Conservation (phyloP, 2,888 invertebrate species). For the Ormyrus pomaceus region DNA sequence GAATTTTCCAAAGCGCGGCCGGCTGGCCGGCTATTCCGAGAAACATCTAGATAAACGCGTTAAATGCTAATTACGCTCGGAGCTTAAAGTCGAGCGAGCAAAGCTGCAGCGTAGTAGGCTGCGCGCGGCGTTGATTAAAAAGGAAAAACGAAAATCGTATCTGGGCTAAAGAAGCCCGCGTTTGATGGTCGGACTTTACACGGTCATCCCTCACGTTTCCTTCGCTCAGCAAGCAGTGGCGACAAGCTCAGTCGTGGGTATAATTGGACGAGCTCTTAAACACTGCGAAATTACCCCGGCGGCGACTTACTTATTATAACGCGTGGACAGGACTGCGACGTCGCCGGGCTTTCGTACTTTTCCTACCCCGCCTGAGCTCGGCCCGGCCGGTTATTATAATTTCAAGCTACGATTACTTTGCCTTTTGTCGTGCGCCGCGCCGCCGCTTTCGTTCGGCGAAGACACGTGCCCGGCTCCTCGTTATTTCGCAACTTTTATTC, state of each 20-base stretch:
- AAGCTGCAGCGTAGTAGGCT: not conserved
- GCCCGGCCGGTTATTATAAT: constrained; percentile 70
- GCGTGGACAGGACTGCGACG: constrained; percentile 58
- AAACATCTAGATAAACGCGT: constrained; percentile 31
- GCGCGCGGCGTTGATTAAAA: constrained; percentile 38
- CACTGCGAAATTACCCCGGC: constrained; percentile 69
- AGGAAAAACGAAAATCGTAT: constrained; percentile 28
- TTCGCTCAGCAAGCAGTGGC: constrained; percentile 57
- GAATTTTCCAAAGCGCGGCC: constrained; percentile 42
- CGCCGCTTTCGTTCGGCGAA: constrained; percentile 27
- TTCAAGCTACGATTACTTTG: constrained; percentile 72
- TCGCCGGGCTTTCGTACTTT: not conserved
- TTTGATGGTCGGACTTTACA: constrained; percentile 64
- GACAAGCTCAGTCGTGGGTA: constrained; percentile 68
- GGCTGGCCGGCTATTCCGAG: not conserved
- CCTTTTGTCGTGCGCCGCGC: constrained; percentile 67
- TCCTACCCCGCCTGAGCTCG: constrained; percentile 51
- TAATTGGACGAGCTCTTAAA: constrained; percentile 73
- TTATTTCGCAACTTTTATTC: constrained; percentile 66
- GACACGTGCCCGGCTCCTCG: constrained; percentile 47
- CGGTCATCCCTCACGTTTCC: constrained; percentile 64
- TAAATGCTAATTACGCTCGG: constrained; percentile 45
- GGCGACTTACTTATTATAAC: constrained; percentile 72
- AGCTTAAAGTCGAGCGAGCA: constrained; percentile 12
- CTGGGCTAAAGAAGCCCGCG: constrained; percentile 47